Evolutionary conservation across 2,113 vertebrate species (phyloP).

Genomic region (Diadophis punctatus): DNA sequence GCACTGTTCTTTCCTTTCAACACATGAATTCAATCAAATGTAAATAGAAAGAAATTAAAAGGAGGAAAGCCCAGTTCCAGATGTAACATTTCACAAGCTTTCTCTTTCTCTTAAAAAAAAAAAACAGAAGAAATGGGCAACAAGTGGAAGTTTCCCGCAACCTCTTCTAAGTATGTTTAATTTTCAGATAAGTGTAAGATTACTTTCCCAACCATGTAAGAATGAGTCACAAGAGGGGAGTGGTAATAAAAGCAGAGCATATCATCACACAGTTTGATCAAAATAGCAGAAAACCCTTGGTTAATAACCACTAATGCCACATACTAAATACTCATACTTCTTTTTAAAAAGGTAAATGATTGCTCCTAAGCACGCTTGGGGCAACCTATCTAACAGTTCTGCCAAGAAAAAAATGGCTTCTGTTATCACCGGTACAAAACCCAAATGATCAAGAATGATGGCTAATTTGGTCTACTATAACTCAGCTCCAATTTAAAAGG

Average conservation of each 20-base stretch:
- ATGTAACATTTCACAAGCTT: conserved; percentile 6
- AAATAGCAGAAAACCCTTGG: conserved; percentile 26
- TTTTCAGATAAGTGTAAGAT: not conserved
- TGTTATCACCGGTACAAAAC: conserved; percentile 49
- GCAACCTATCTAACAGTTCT: conserved; percentile 32
- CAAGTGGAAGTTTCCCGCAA: conserved; percentile 2
- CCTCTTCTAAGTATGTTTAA: conserved; percentile 15
- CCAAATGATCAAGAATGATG: conserved; percentile 56
- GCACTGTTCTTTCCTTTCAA: conserved; percentile 21
- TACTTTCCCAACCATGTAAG: conserved; percentile 10
- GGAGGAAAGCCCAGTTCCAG: not conserved
- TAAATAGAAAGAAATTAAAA: not conserved
- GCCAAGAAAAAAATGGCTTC: conserved; percentile 35
- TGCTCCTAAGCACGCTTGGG: conserved; percentile 18
- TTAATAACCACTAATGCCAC: conserved; percentile 32
- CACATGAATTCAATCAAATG: not conserved
- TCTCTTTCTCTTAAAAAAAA: not conserved
- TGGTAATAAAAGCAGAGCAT: not conserved
- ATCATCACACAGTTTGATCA: conserved; percentile 3
- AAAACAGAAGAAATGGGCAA: not conserved
- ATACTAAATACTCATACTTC: conserved; percentile 28
- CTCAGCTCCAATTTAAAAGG: conserved; percentile 64
- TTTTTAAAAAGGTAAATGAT: conserved; percentile 24
- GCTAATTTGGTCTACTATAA: conserved; percentile 62
- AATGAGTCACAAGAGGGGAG: conserved; percentile 4